Conservation (phyloP, 2,888 invertebrate genomes). For the Rhyacophila evoluta region DNA sequence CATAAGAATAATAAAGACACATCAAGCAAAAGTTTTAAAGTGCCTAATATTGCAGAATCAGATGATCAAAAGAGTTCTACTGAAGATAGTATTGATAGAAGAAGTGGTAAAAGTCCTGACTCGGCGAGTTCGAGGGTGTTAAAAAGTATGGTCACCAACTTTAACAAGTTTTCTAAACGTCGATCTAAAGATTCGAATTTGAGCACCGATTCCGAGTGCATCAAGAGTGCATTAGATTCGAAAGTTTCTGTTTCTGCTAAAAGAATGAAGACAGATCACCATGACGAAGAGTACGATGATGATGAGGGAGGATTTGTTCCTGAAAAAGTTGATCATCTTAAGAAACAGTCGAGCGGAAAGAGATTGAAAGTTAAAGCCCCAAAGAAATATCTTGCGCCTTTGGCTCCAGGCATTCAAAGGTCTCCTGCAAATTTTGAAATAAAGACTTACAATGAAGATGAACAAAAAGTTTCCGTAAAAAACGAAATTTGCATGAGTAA, state of each 20-base stretch:
- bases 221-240: background rate
- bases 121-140: conserved; percentile 43
- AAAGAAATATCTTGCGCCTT: conserved; percentile 46
- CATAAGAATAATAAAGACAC: conserved; percentile 1
- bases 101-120: conserved; percentile 41
- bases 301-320: background rate
- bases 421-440: conserved; percentile 63
- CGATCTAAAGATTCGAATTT: background rate
- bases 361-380: conserved; percentile 31
- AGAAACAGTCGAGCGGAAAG: background rate
- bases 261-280: conserved; percentile 21
- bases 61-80: background rate
- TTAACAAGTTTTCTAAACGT: conserved; percentile 46
- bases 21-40: conserved; percentile 26
- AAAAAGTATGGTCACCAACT: conserved; percentile 45
- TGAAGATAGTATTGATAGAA: conserved; percentile 17
- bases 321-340: background rate
- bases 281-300: background rate
- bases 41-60: conserved; percentile 20
- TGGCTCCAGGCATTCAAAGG: conserved; percentile 33
- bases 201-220: background rate
- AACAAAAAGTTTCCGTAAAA: conserved; percentile 60
- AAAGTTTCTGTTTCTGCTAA: background rate
- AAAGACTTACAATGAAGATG: conserved; percentile 64
- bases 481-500: conserved; percentile 66